Conservation (phyloP, 2,888 invertebrate genomes). For the Seladonia tumulorum region DNA sequence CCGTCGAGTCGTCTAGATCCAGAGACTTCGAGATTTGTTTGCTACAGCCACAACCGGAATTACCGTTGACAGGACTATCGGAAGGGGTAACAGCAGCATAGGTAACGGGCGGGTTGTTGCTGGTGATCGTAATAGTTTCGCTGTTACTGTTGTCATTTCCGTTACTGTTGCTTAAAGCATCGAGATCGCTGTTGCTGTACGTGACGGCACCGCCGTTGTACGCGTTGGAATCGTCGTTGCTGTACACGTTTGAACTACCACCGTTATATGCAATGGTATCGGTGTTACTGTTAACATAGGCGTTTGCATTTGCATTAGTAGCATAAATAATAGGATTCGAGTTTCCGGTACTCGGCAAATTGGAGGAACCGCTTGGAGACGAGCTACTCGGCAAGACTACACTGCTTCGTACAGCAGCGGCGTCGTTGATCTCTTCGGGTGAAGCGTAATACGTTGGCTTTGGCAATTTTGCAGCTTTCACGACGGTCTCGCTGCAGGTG, state of each 20-base stretch:
- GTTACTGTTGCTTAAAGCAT: not conserved
- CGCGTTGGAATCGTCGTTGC: not conserved
- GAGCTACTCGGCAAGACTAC: not conserved
- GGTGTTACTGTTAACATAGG: not conserved
- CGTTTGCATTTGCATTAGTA: not conserved
- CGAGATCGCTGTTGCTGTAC: not conserved
- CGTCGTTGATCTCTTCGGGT: conserved; percentile 67
- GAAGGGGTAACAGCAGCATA: not conserved
- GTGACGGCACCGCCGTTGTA: not conserved
- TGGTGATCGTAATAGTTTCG: not conserved
- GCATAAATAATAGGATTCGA: not conserved
- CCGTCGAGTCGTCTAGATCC: conserved; percentile 26
- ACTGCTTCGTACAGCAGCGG: conserved; percentile 44
- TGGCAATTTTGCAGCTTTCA: conserved; percentile 82
- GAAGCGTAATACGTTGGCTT: conserved; percentile 64
- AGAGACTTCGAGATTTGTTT: conserved; percentile 38
- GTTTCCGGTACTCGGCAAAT: conserved; percentile 1
- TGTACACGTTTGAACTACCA: not conserved
- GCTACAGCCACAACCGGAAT: conserved; percentile 51
- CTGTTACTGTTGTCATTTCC: not conserved
- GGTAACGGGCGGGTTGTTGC: not conserved
- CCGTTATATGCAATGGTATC: not conserved
- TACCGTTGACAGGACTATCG: not conserved
- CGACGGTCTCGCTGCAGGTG: conserved; percentile 77
- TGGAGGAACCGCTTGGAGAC: conserved; percentile 12